A percentile compares a stretch with the other conserved stretches of the same genome.
Evolutionary conservation across 2,888 invertebrate genomes (phyloP).

Genomic region (Drosophila pegasa): DNA sequence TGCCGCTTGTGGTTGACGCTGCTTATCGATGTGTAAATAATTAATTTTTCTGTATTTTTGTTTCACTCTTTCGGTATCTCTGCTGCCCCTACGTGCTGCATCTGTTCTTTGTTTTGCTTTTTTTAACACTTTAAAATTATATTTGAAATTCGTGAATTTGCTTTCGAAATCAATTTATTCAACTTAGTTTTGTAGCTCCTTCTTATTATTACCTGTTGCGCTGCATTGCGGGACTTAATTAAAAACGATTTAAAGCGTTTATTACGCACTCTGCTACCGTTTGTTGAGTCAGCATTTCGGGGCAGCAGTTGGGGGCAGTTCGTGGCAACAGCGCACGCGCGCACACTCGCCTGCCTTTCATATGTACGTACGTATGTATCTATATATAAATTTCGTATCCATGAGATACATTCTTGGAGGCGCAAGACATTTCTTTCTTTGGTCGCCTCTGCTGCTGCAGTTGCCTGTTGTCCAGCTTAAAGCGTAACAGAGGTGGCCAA

Average conservation of each 20-base stretch:
- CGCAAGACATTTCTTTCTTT: slow-evolving; percentile 63
- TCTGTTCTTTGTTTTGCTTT: slow-evolving; percentile 15
- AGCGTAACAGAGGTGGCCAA: slow-evolving; percentile 73
- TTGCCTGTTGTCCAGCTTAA: slow-evolving; percentile 58
- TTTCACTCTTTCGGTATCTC: slow-evolving; percentile 31
- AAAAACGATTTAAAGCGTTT: slow-evolving; percentile 83
- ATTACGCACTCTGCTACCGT: slow-evolving; percentile 82
- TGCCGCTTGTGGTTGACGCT: slow-evolving; percentile 71
- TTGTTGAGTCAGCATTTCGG: slow-evolving; percentile 25
- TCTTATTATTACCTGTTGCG: slow-evolving; percentile 57
- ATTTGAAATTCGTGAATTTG: slow-evolving; percentile 36
- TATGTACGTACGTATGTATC: not conserved
- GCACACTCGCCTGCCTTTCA: slow-evolving; percentile 40
- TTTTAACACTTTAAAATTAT: slow-evolving; percentile 48
- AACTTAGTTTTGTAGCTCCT: not conserved
- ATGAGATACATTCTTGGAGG: slow-evolving; percentile 63
- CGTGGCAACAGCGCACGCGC: slow-evolving; percentile 41
- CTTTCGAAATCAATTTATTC: slow-evolving; percentile 12
- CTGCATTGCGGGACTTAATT: slow-evolving; percentile 75
- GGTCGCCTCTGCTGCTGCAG: slow-evolving; percentile 69
- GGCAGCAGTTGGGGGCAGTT: slow-evolving; percentile 25
- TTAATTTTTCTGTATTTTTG: slow-evolving; percentile 50
- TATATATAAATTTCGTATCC: slow-evolving; percentile 58
- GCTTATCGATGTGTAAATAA: slow-evolving; percentile 80
- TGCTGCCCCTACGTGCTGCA: slow-evolving; percentile 5